Evolutionary conservation across 1,140 invertebrate genomes (phyloP).

Genomic region (Rhopalosiphum maidis): DNA sequence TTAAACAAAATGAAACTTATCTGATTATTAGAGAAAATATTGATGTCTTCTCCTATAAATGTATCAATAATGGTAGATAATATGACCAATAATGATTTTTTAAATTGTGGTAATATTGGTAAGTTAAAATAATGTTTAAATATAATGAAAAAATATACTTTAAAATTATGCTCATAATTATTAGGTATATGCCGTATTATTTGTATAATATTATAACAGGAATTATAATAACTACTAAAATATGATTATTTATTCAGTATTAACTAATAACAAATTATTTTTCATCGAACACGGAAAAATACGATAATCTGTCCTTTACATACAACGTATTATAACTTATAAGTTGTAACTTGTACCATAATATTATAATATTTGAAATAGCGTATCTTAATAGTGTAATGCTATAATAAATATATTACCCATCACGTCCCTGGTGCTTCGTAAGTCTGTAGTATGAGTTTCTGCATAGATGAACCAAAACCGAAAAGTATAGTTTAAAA

Average conservation of each 20-base stretch:
- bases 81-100: too few relatives aligned
- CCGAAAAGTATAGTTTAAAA: neutral
- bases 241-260: too few relatives aligned
- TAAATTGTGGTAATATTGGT: too few relatives aligned
- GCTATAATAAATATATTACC: neutral
- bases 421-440: conserved; percentile 36
- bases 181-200: neutral
- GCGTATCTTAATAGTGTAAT: neutral
- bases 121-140: too few relatives aligned
- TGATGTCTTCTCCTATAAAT: too few relatives aligned
- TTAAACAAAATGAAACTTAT: too few relatives aligned
- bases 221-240: neutral
- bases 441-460: conserved; percentile 1
- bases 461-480: conserved; percentile 25
- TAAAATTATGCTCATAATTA: neutral
- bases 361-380: neutral
- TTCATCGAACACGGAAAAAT: neutral
- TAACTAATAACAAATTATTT: neutral
- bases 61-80: too few relatives aligned
- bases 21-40: too few relatives aligned
- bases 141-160: neutral
- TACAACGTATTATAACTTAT: too few relatives aligned
- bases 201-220: neutral
- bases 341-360: neutral
- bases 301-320: too few relatives aligned